Base-by-base conservation (phyloP, 2,888 invertebrate species). In the Cinara cedri region DNA sequence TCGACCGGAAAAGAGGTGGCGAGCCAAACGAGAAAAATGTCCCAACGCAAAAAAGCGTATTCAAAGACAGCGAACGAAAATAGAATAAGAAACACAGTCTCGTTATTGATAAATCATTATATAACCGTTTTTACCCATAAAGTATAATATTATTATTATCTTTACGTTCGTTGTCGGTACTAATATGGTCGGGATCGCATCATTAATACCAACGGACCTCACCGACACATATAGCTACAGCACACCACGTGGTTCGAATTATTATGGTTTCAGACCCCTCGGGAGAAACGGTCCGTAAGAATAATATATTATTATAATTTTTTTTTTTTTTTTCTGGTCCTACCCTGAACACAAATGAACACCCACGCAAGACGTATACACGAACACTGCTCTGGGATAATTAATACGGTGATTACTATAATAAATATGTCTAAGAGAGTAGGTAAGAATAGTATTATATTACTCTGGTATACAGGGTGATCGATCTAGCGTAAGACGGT, bases 231-330 rank as follows among this genome's bases (percentile, higher is more conserved):
- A 49, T 9, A n/a, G n/a, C n/a, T 34, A 34, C 34, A 34, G 10
- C 51, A n/a, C 21, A 34, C 34, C 24, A 44, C 14, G 26, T 49
- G 62, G 19, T 34, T 72, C 42, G 21, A 71, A 55, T 71, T 71
- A 57, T 24, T 13, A n/a, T n/a, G 16, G 16, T 60, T 51, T 62
- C 14, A 63, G 19, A 13, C 44, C 11, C 24, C 63, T 10, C n/a
- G 42, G 42, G 74, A 34, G 42, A 71, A 55, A 71, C 55, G 19
- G 34, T 34, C 71, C 21, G 9, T 24, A 26, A 51, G 34, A 34
- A 62, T 72, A 62, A 72, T 72, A 55, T 62, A 62, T 74, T 63
- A 42, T 74, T 13, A 26, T 62, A 57, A n/a, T n/a, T n/a, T n/a
- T n/a, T n/a, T n/a, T n/a, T n/a, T n/a, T n/a, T 21, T 51, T 55